Evolutionary conservation across 2,888 invertebrate genomes (phyloP), one percentile per base, ranked within the genome.

Genomic region (Thyatira batis): DNA sequence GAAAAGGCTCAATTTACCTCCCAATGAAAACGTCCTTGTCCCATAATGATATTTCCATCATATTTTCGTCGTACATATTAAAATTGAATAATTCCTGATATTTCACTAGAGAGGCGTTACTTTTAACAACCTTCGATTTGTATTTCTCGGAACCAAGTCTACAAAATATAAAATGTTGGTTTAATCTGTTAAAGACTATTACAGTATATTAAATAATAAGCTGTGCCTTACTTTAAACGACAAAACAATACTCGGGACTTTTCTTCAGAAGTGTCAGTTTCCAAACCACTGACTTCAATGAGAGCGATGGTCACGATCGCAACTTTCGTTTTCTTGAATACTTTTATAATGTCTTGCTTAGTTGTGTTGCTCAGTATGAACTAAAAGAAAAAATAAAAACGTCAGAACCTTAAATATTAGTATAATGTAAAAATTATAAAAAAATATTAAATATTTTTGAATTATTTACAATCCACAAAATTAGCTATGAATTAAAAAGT

Each of bases 41-140:
- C 94, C 95, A 97, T 1, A 98, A 93, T 0, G 96, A 95, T 44
- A 99, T 93, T 85, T 99, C 98, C 50, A 99, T 87, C 63, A 95
- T 94, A 58, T 96, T 95, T 69, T 98, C 98, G 63, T 98, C 98
- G 84, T 95, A 98, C 53, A 98, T 93, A 86, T 97, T 97, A 39
- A 99, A 93, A 87, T 98, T 98, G 82, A 99, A 98, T 85, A 98
- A 96, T 82, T 99, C 99, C 73, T 98, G 90, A 98, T 99, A 99
- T 73, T 96, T 92, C 2, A 96, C 95, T 79, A 65, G 60, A 0
- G 71, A 44, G 3, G 63, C 59, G 13, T 69, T 63, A 52, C 95
- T 95, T 93, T 95, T 95, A 53, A 94, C 92, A 61, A 94, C 92
- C 87, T 98, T 98, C 72, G 97, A 97, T 92, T 98, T 98, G 88